Evolutionary conservation across 1,140 invertebrate genomes (phyloP), one percentile per base, ranked within the genome.

Genomic region (Venustaconcha ellipsiformis): DNA sequence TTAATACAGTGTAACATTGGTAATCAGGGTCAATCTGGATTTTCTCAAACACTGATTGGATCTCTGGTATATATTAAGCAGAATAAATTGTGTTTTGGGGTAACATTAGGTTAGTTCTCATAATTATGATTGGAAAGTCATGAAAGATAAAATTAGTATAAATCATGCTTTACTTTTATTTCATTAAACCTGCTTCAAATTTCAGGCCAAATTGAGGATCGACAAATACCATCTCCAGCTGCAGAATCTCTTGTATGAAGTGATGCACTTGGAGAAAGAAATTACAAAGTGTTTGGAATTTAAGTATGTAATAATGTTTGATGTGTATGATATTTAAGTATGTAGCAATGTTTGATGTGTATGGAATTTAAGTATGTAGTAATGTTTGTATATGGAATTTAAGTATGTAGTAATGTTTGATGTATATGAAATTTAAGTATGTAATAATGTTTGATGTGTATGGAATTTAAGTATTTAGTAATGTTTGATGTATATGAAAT

Each of bases 201-300:
- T 83, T 11, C 58, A 93, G 88, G 94, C 94, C 72, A 97, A 97
- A 88, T 94, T 94, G 82, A 94, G 94, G 82, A 96, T 97, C 0
- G 97, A 99, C 84, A 94, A 94, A 74, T 94, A 94, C 81, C 95
- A 98, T 91, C 90, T 99, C 26, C 94, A 96, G 82, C 92, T 97
- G 71, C 96, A 99, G 89, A 99, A 99, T 91, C 91, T 99, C n/a
- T 89, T 98, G 1, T 99, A 99, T 90, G 97, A 99, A 92, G 94
- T 95, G 15, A 94, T 96, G 87, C 96, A 99, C 91, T 91, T 99
- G 2, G 94, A 96, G 78, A 96, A 96, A 83, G 97, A 99, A 92
- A 96, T 97, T 17, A 93, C 94, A 3, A 97, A 97, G 87, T 98
- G 97, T 89, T 91, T 96, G 48, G 95, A 97, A 86, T 98, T 98